Conservation (phyloP, 2,888 invertebrate species). For the Sarcophaga variegata region DNA sequence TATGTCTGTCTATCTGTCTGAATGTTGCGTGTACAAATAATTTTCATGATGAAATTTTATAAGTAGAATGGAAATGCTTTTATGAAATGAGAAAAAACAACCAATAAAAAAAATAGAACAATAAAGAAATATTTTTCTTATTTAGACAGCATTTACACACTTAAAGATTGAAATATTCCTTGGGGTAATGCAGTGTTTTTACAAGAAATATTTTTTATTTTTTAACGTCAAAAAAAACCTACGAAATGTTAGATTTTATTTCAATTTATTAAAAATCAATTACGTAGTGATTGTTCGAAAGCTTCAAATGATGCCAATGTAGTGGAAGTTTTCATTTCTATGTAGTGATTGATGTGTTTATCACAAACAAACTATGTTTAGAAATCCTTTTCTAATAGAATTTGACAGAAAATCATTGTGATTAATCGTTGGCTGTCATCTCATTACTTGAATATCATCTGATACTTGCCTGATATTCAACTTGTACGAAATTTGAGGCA, state of each 20-base stretch:
- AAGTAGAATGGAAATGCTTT: neutral
- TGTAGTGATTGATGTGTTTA: neutral
- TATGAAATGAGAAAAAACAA: neutral
- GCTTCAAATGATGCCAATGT: no score
- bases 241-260: no score
- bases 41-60: neutral
- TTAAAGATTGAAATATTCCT: neutral
- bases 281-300: no score
- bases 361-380: neutral
- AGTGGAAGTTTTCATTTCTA: no score
- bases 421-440: conserved; percentile 42
- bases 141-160: neutral
- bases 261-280: no score
- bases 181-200: neutral
- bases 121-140: neutral
- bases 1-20: neutral
- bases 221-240: no score
- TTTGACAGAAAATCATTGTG: conserved; percentile 30
- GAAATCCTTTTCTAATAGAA: neutral
- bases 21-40: neutral
- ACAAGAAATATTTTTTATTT: no score
- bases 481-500: conserved; percentile 25
- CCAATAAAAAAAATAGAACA: neutral
- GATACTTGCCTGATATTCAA: neutral
- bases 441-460: conserved; percentile 32